Evolutionary conservation across 2,113 vertebrate species (phyloP).

Genomic region (Cololabis saira): DNA sequence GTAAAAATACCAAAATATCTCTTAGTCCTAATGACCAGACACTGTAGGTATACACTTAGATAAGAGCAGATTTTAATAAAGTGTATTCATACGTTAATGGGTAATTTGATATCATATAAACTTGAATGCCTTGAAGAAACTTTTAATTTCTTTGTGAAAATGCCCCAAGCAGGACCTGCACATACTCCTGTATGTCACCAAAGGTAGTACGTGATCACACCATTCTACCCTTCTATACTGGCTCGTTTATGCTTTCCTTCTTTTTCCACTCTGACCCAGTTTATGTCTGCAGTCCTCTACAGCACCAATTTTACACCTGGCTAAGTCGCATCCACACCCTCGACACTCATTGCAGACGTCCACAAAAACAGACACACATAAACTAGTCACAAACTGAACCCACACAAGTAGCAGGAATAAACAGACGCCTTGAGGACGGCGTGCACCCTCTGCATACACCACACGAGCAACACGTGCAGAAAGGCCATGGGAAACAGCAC

Average conservation of each 20-base stretch:
- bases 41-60: too few relatives aligned
- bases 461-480: conserved; percentile 10
- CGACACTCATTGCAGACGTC: background rate
- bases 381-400: conserved; percentile 13
- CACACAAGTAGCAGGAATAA: conserved; percentile 11
- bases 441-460: conserved; percentile 14
- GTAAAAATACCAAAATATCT: too few relatives aligned
- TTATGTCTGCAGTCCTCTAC: conserved; percentile 55
- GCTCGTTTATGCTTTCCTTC: conserved; percentile 25
- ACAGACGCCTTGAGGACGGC: conserved; percentile 4
- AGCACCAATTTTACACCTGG: conserved; percentile 67
- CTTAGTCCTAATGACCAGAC: too few relatives aligned
- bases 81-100: background rate
- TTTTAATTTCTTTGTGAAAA: background rate
- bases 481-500: conserved; percentile 43
- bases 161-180: background rate
- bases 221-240: conserved; percentile 3
- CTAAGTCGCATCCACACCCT: conserved; percentile 39
- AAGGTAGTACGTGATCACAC: conserved; percentile 3
- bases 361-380: conserved; percentile 13
- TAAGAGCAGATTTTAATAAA: background rate
- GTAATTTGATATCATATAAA: background rate
- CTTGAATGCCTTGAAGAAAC: background rate
- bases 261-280: conserved; percentile 63
- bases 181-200: conserved; percentile 8